Base-by-base conservation (phyloP, 2,888 invertebrate genomes). In the Ichneumoninae sp. region DNA sequence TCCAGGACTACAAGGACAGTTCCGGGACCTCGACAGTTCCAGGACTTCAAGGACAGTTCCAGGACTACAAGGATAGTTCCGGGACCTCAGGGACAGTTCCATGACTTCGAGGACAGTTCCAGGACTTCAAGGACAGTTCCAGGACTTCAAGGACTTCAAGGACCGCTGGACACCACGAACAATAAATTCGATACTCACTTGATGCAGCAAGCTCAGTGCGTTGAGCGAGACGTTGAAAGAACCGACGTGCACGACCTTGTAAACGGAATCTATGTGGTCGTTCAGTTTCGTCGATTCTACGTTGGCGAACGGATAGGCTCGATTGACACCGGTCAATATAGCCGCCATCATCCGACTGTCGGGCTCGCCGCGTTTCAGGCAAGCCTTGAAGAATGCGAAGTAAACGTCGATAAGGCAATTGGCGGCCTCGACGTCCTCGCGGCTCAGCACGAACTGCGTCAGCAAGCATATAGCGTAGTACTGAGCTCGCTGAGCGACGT, bases 401-500 rank as follows among this genome's bases (percentile, higher is more conserved):
- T 99, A 99, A 71, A 99, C 97, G 86, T 97, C 95, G 65, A 99
- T 97, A 47, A 99, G 94, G 89, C 96, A 97, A 88, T 96, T 96
- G 0, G 99, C 98, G 19, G 98, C 95, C 69, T 96, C 95, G 3
- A 95, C 94, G 87, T 98, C 97, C 3, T 97, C 96, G 77, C 96
- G 95, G 6, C 95, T 96, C 54, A 98, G 94, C 85, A 96, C 95
- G 92, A 98, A 97, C 93, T 98, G 98, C 68, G 97, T 97, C 47
- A 99, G 94, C 92, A 98, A 98, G 92, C 99, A 99, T 4, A 99
- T 95, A 0, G 98, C 97, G 94, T 99, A 99, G 92, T 98, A 98
- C 93, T 99, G 99, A 0, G 99, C 98, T 60, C 97, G 96, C 1
- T 96, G 95, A 0, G 97, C 96, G 74, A 99, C 96, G 92, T 99